These are phyloP conservation scores for Sarcophaga bullata DNA, from an alignment of 1,140 invertebrate genomes.

Conservation along the genomic window DNA sequence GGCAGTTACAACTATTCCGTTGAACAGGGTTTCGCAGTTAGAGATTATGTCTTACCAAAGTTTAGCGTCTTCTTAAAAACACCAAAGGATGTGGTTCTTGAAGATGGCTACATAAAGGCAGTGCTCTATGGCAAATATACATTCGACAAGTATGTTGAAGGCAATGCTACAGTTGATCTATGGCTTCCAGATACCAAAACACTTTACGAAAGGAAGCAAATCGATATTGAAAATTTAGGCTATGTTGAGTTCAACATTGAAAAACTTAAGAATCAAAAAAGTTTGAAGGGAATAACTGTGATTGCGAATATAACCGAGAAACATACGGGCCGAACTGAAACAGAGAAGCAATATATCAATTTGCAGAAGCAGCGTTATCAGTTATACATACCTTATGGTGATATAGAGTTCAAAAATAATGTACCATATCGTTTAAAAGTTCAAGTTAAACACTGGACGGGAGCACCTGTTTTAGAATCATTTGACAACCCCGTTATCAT, in stretches of 20 bases:
- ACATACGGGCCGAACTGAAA: neutral
- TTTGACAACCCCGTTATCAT: neutral
- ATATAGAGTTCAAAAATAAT: constrained; percentile 87
- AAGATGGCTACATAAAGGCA: constrained; percentile 69
- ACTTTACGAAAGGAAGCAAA: neutral
- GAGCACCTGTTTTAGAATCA: constrained; percentile 73
- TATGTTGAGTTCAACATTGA: constrained; percentile 55
- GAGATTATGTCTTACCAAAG: constrained; percentile 92
- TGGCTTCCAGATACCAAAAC: constrained; percentile 62
- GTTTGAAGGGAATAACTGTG: neutral
- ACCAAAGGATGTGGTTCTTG: constrained; percentile 67
- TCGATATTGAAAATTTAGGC: neutral
- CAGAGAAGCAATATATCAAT: neutral
- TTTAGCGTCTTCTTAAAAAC: constrained; percentile 86
- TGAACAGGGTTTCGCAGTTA: constrained; percentile 59
- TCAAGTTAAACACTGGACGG: constrained; percentile 68
- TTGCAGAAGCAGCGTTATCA: neutral
- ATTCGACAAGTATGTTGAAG: constrained; percentile 21
- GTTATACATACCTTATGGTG: constrained; percentile 70
- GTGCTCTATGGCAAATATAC: constrained; percentile 5
- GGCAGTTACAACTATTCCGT: neutral
- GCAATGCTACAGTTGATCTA: neutral
- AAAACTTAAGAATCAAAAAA: neutral
- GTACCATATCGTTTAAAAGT: constrained; percentile 83
- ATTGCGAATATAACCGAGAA: neutral